Base-by-base conservation (phyloP, 92 coral and sea anemone genomes). In the Palythoa grandiflora region DNA sequence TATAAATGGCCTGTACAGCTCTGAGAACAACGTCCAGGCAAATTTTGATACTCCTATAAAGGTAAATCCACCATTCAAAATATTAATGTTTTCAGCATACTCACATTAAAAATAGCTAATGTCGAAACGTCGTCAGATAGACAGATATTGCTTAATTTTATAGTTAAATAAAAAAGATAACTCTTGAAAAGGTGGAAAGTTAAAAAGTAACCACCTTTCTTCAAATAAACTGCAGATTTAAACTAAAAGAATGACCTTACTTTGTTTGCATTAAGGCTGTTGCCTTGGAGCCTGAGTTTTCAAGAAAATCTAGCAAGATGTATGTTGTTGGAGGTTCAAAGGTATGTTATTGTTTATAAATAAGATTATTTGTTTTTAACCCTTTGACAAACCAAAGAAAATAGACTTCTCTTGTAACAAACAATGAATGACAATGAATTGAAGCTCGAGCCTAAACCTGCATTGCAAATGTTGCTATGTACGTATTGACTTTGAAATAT, bases 11-110 rank as follows among this genome's bases (percentile, higher is more conserved):
- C 91, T 97, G 81, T 97, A 95, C 92, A 97, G 99, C 80, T 91
- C 97, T 21, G 99, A 97, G 93, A 97, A 97, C 84, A 97, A 97
- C 94, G 96, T 97, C 44, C 99, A 97, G 87, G 90, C 93, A 60
- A 95, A 84, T 72, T 97, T 97, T 92, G 99, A 97, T 84, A 90
- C 93, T 65, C 99, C 99, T 8, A 80, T 97, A 11, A 97, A 97
- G 92, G 98, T 96, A 89, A 86, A 66, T 37, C 1, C 1, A 63
- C 66, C 28, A 28, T 28, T 28, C 28, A 28, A 28, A 28, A 28
- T n/a, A n/a, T n/a, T n/a, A n/a, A 28, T 54, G 15, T 54, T 54
- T 54, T 54, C 60, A 54, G 60, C 15, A 54, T 28, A 28, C 28
- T 28, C 28, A 28, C 28, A 28, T 28, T 28, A 28, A 28, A 0